Conservation (phyloP, 1,140 invertebrate species). For the Ceratosolen solmsi region DNA sequence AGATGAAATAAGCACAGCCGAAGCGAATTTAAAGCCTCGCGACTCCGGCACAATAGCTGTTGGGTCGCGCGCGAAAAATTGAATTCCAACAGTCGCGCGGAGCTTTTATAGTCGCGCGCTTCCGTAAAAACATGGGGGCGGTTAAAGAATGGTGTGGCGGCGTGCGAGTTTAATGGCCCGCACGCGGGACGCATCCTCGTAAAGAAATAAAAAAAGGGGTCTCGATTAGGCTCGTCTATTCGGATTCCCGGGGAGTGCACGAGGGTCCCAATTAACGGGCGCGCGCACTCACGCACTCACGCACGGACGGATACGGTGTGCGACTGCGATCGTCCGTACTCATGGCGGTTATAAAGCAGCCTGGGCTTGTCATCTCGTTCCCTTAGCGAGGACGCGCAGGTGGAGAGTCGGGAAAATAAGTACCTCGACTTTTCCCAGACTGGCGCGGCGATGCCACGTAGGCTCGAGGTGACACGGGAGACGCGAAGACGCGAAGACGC, state of each 20-base stretch:
- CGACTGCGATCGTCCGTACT: neutral
- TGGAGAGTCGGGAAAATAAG: constrained; percentile 1
- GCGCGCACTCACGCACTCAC: neutral
- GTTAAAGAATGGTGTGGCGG: neutral
- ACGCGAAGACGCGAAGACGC: neutral
- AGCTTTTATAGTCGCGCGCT: constrained; percentile 26
- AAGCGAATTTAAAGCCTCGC: constrained; percentile 36
- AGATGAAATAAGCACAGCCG: neutral
- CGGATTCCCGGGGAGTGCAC: neutral
- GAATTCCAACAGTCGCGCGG: constrained; percentile 33
- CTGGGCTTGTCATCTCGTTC: neutral
- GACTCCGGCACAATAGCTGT: neutral
- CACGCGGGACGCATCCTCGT: constrained; percentile 54
- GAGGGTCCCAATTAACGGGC: constrained; percentile 19
- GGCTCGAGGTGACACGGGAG: neutral
- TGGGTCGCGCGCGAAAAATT: constrained; percentile 7
- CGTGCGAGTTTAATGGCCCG: constrained; percentile 26
- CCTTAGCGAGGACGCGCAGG: too few species aligned
- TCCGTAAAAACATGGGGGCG: neutral
- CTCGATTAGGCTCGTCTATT: neutral
- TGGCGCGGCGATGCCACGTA: too few species aligned
- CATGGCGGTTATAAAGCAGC: too few species aligned
- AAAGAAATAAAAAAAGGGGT: constrained; percentile 64
- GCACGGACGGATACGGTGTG: too few species aligned
- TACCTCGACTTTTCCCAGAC: constrained; percentile 3